Conservation (phyloP, 1,140 invertebrate species). For the Drosophila varians region DNA sequence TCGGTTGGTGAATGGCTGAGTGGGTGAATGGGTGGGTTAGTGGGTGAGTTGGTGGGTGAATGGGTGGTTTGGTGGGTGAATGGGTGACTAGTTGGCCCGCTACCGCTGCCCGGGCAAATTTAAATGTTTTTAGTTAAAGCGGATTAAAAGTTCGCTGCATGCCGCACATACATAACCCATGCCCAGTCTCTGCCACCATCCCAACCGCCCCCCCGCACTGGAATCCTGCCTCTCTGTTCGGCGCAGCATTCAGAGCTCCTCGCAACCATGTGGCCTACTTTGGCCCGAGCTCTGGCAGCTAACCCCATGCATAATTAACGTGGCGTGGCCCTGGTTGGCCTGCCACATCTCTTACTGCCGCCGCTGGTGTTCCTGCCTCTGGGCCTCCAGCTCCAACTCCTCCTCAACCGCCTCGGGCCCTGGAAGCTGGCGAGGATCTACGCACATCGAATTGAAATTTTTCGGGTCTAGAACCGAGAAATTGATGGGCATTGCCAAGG, state of each 20-base stretch:
- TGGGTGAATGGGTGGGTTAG: constrained; percentile 19
- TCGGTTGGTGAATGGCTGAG: constrained; percentile 27
- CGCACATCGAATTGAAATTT: constrained; percentile 71
- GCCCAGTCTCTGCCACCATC: constrained; percentile 24
- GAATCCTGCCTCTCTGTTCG: constrained; percentile 3
- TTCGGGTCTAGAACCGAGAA: constrained; percentile 42
- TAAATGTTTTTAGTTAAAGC: constrained; percentile 81
- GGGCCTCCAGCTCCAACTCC: neutral
- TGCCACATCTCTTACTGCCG: constrained; percentile 37
- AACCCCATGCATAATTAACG: constrained; percentile 78
- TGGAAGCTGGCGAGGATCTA: constrained; percentile 43
- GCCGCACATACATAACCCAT: constrained; percentile 80
- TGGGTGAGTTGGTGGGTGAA: constrained; percentile 29
- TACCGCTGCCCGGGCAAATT: constrained; percentile 57
- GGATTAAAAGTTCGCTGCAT: constrained; percentile 80
- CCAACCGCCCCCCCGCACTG: neutral
- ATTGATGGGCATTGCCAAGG: constrained; percentile 49
- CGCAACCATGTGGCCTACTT: constrained; percentile 74
- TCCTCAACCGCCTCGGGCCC: neutral
- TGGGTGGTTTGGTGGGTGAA: constrained; percentile 15
- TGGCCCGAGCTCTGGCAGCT: constrained; percentile 71
- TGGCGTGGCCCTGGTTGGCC: constrained; percentile 56
- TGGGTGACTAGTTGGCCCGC: neutral
- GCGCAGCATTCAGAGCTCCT: constrained; percentile 36
- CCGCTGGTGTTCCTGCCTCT: constrained; percentile 1